phyloP scores from a whole-genome alignment of 2,888 invertebrate genomes.

The Sisyra terminalis region DNA sequence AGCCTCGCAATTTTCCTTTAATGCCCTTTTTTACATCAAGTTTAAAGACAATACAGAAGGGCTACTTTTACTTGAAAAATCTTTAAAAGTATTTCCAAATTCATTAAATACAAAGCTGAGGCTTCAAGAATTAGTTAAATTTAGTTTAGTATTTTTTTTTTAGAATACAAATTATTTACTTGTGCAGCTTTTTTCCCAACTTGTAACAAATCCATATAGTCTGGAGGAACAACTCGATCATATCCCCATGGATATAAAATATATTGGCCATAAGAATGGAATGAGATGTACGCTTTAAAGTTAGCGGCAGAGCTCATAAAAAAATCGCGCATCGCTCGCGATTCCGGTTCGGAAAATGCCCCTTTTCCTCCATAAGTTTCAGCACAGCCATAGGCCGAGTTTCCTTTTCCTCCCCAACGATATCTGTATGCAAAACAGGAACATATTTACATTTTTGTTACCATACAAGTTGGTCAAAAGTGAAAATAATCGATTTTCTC shows the following conservation, averaged over 20 bases:
- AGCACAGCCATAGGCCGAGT: slow-evolving; percentile 65
- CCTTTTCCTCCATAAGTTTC: slow-evolving; percentile 64
- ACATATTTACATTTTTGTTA: too few species aligned
- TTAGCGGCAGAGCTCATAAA: slow-evolving; percentile 28
- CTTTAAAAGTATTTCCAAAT: too few species aligned
- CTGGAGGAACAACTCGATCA: slow-evolving; percentile 50
- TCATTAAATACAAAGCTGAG: too few species aligned
- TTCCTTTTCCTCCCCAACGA: slow-evolving; percentile 74
- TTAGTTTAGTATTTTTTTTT: too few species aligned
- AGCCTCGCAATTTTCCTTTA: too few species aligned
- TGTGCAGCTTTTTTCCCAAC: slow-evolving; percentile 54
- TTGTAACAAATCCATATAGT: slow-evolving; percentile 47
- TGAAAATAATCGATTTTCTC: too few species aligned
- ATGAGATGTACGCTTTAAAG: slow-evolving; percentile 57
- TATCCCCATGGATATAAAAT: slow-evolving; percentile 80
- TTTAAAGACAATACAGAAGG: too few species aligned
- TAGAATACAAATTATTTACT: too few species aligned
- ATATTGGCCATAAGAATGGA: slow-evolving; percentile 77
- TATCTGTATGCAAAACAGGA: slow-evolving; percentile 28
- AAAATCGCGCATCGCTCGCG: slow-evolving; percentile 43
- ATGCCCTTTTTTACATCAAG: too few species aligned
- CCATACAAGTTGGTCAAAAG: too few species aligned
- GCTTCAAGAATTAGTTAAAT: too few species aligned
- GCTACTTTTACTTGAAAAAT: too few species aligned
- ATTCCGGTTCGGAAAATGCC: slow-evolving; percentile 80